Conservation (phyloP, 2,797 vertebrate species). For the Pachyuromys duprasi region DNA sequence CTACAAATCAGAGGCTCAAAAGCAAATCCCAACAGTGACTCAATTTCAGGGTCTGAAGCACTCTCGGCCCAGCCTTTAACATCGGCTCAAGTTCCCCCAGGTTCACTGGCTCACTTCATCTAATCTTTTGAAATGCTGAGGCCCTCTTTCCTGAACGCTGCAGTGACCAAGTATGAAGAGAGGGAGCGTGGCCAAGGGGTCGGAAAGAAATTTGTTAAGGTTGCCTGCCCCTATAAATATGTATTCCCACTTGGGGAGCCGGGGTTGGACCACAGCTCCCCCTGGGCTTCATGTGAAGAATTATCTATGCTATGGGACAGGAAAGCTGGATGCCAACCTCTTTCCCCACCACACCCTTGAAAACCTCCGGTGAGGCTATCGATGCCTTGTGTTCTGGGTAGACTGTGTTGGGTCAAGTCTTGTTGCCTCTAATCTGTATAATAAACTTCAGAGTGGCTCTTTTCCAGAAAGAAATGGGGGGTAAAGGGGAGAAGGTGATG, state of each 20-base stretch:
- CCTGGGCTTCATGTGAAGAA: background rate
- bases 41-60: slow-evolving; percentile 77
- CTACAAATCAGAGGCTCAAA: slow-evolving; percentile 72
- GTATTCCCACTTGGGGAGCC: slow-evolving; percentile 24
- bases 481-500: background rate
- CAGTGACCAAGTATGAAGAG: background rate
- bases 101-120: background rate
- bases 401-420: background rate
- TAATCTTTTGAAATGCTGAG: slow-evolving; percentile 23
- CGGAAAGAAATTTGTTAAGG: slow-evolving; percentile 37
- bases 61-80: slow-evolving; percentile 57
- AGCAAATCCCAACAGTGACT: slow-evolving; percentile 71
- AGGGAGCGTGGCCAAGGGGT: slow-evolving; percentile 30
- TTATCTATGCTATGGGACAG: background rate
- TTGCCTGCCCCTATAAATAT: slow-evolving; percentile 55
- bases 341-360: background rate
- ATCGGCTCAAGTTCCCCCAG: slow-evolving; percentile 49
- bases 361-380: background rate
- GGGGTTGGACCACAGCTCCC: slow-evolving; percentile 34
- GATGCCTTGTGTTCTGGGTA: background rate
- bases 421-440: background rate
- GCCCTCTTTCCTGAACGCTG: background rate
- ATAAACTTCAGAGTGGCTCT: accelerated
- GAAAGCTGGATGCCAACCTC: background rate
- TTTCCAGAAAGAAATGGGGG: background rate